These are phyloP conservation scores for Apteryx mantelli DNA, from an alignment of 2,113 vertebrate genomes.

Conservation along the genomic window DNA sequence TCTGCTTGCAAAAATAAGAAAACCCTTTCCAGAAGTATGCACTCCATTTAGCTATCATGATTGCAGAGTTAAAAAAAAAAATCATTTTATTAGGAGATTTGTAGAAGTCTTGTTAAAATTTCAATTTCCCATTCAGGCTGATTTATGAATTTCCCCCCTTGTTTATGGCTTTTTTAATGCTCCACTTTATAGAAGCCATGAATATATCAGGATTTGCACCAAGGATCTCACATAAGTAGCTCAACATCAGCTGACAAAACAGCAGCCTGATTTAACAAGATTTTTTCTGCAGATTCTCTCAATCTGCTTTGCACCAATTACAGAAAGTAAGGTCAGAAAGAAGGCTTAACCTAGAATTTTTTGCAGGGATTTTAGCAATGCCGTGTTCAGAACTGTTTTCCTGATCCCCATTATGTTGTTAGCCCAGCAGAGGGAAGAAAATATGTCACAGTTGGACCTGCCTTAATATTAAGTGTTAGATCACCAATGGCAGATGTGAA, in stretches of 20 bases:
- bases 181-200: constrained; percentile 1
- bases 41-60: not conserved
- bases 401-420: constrained; percentile 72
- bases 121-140: constrained; percentile 19
- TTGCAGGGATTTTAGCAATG: constrained; percentile 56
- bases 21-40: not conserved
- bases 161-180: constrained; percentile 24
- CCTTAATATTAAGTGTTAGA: constrained; percentile 69
- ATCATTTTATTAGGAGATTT: not conserved
- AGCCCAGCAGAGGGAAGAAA: constrained; percentile 74
- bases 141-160: constrained; percentile 26
- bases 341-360: constrained; percentile 47
- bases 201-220: constrained; percentile 36
- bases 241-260: constrained; percentile 23
- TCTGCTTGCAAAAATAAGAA: not conserved
- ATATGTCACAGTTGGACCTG: constrained; percentile 63
- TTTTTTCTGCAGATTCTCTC: constrained; percentile 38
- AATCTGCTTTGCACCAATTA: constrained; percentile 46
- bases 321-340: constrained; percentile 49
- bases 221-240: constrained; percentile 5
- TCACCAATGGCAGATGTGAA: constrained; percentile 60
- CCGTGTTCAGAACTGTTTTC: constrained; percentile 56
- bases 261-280: constrained; percentile 47
- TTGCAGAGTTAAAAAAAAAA: not conserved
- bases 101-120: constrained; percentile 48